Base-by-base conservation (phyloP, 2,797 vertebrate genomes). In the Syncerus caffer region DNA sequence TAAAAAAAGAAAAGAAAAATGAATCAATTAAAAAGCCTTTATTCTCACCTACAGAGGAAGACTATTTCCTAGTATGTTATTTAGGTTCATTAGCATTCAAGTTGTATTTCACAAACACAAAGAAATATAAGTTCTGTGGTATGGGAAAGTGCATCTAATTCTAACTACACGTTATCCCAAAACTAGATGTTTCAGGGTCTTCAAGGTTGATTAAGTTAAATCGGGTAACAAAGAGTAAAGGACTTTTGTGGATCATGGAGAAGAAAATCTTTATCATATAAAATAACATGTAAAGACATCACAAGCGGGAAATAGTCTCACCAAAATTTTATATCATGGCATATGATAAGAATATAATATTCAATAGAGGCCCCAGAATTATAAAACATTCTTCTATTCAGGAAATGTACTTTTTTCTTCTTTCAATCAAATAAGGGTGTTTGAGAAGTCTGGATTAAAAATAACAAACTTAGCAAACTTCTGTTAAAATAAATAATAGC, bases 201-300 rank as follows among this genome's bases (percentile, higher is more conserved):
- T 92, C 91, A 85, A 96, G 97, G 92, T 89, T 98, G 97, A 98
- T 97, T 98, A 96, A 92, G 64, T 94, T 95, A 95, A 97, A 80
- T 80, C 83, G 92, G 58, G 76, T 91, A 96, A 96, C 55, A 97
- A 93, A 94, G 67, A 93, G 25, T 87, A 93, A 94, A 94, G 42
- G 79, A 96, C 85, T 78, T 96, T 51, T 85, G 51, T 67, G 93
- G 93, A 93, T 96, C 89, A 96, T 7, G 80, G 14, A 89, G 17
- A 97, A 92, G 79, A 97, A 96, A 88, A 76, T 29, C 45, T 90
- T 97, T 90, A 95, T 87, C 89, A 93, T 47, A 93, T 89, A 58
- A 87, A 96, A 93, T 97, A 95, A 87, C 71, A 93, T 14, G 3
- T 93, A 91, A 94, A 96, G 57, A 80, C 19, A 96, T 93, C 74